phyloP scores from a whole-genome alignment of 1,140 invertebrate genomes.

The Physella acuta region DNA sequence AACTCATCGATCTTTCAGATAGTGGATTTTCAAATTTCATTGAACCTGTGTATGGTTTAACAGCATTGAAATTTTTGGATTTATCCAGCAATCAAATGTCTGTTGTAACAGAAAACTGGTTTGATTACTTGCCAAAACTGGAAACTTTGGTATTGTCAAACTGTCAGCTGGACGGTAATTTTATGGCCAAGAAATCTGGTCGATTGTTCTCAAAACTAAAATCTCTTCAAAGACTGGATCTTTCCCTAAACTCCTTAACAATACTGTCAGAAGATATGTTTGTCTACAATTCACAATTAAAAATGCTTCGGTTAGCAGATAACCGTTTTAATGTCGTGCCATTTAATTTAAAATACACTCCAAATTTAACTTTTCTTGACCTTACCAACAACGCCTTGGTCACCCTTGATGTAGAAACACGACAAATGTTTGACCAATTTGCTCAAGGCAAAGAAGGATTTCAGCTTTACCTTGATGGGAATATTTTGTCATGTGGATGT shows the following conservation, averaged over 20 bases:
- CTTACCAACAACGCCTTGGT: background rate
- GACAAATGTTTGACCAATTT: background rate
- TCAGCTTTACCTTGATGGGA: background rate
- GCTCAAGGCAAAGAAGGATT: background rate
- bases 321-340: background rate
- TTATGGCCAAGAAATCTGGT: background rate
- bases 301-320: background rate
- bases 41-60: background rate
- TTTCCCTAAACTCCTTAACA: background rate
- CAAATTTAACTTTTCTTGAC: background rate
- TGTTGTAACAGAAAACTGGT: background rate
- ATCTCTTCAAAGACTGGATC: background rate
- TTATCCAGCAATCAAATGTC: background rate
- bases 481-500: background rate
- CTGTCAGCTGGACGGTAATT: background rate
- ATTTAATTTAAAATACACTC: conserved; percentile 4
- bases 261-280: background rate
- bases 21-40: background rate
- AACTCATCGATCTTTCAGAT: background rate
- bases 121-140: background rate
- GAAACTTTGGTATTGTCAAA: conserved; percentile 4
- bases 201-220: background rate
- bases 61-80: background rate
- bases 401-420: background rate
- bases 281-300: background rate